These are phyloP conservation scores for Eulemur rubriventer DNA, from an alignment of 2,797 vertebrate genomes.

Conservation along the genomic window DNA sequence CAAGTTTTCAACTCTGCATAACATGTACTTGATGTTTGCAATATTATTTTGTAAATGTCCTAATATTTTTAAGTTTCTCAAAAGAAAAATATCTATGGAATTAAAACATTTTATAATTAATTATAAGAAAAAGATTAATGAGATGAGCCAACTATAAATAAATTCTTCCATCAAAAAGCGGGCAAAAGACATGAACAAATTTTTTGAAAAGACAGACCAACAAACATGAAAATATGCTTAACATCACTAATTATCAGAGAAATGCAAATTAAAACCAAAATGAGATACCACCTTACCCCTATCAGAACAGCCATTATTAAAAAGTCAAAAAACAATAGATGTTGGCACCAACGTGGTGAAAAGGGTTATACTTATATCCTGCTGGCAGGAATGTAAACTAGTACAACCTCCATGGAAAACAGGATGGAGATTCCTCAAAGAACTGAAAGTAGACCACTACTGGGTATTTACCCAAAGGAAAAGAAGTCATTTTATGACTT, in stretches of 20 bases:
- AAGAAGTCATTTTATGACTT: not conserved
- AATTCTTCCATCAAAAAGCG: not conserved
- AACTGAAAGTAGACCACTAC: no score
- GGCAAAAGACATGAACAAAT: not conserved
- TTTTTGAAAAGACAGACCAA: not conserved
- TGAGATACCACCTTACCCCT: no score
- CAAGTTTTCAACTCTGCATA: not conserved
- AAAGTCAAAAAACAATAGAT: no score
- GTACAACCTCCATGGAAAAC: no score
- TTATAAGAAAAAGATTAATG: not conserved
- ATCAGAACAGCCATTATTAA: no score
- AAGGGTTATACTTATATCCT: no score
- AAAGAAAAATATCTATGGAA: not conserved
- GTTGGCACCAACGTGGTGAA: no score
- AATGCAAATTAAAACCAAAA: no score
- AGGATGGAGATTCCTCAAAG: no score
- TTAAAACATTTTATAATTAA: constrained; percentile 26
- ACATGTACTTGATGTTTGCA: not conserved
- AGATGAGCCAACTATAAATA: constrained; percentile 2
- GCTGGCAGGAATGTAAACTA: no score
- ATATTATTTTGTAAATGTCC: not conserved
- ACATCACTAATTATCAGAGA: no score
- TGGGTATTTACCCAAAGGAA: no score
- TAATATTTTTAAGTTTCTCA: not conserved
- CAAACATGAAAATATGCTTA: not conserved